Conservation (phyloP, 1,140 invertebrate species). For the Cotesia vestalis region DNA sequence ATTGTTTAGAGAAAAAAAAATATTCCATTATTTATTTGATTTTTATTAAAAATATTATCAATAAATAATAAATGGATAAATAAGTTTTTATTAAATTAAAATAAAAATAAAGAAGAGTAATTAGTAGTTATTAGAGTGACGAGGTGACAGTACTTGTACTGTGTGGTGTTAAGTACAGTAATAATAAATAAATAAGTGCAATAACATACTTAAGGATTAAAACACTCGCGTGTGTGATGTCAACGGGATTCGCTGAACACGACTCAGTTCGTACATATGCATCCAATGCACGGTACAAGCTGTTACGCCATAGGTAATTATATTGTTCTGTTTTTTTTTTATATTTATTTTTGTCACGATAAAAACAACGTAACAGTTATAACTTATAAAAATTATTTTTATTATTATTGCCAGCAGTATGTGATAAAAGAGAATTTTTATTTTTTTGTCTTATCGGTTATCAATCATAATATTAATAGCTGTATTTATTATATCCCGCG, state of each 20-base stretch:
- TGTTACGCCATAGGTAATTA: slow-evolving; percentile 51
- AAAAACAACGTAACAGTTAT: too few relatives aligned
- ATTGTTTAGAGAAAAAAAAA: too few relatives aligned
- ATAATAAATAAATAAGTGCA: slow-evolving; percentile 6
- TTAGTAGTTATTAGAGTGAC: too few relatives aligned
- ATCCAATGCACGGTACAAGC: slow-evolving; percentile 52
- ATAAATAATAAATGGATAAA: too few relatives aligned
- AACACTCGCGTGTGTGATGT: slow-evolving; percentile 49
- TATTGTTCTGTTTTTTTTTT: slow-evolving; percentile 1
- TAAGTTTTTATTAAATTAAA: too few relatives aligned
- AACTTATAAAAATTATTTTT: too few relatives aligned
- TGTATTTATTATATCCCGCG: too few relatives aligned
- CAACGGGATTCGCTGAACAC: slow-evolving; percentile 52
- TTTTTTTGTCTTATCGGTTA: not conserved
- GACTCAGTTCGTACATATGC: slow-evolving; percentile 50
- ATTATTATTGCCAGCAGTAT: too few relatives aligned
- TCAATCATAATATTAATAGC: not conserved
- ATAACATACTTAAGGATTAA: slow-evolving; percentile 24
- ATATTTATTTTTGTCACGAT: not conserved
- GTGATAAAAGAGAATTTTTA: too few relatives aligned
- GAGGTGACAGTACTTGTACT: slow-evolving; percentile 16
- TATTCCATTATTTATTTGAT: too few relatives aligned
- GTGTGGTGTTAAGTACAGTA: not conserved
- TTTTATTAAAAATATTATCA: too few relatives aligned
- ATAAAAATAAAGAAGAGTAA: too few relatives aligned